Conservation (phyloP, 2,113 vertebrate species). For the Sturnira hondurensis region DNA sequence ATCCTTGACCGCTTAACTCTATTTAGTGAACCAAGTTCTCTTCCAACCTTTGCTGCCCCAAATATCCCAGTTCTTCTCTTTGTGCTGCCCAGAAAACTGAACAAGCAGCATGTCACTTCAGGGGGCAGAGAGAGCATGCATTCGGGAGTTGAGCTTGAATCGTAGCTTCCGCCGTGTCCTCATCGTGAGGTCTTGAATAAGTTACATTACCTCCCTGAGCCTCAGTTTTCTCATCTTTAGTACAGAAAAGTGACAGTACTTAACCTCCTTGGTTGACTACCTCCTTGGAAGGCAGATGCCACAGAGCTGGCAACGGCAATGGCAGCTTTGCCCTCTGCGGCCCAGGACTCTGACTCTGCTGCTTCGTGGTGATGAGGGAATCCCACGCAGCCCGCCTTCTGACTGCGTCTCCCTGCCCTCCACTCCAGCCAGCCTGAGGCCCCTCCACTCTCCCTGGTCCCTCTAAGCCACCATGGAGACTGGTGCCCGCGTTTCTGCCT, state of each 20-base stretch:
- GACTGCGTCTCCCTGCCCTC: not conserved
- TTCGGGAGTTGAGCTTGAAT: not conserved
- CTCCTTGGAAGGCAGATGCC: no score
- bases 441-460: not conserved
- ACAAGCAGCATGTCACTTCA: not conserved
- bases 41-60: not conserved
- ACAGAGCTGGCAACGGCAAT: not conserved
- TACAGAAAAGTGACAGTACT: not conserved
- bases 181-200: not conserved
- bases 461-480: not conserved
- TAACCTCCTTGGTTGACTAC: not conserved
- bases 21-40: not conserved
- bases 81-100: slow-evolving; percentile 9
- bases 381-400: not conserved
- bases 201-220: not conserved
- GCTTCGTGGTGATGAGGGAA: not conserved
- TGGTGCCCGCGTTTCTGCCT: not conserved
- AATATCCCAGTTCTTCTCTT: not conserved
- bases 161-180: not conserved
- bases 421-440: not conserved
- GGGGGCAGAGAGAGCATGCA: not conserved
- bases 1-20: not conserved
- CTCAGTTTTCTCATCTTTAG: not conserved
- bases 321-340: not conserved
- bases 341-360: not conserved